Evolutionary conservation across 2,888 invertebrate species (phyloP), one percentile per base, ranked within the genome.

Genomic region (Choreutis nemorana): DNA sequence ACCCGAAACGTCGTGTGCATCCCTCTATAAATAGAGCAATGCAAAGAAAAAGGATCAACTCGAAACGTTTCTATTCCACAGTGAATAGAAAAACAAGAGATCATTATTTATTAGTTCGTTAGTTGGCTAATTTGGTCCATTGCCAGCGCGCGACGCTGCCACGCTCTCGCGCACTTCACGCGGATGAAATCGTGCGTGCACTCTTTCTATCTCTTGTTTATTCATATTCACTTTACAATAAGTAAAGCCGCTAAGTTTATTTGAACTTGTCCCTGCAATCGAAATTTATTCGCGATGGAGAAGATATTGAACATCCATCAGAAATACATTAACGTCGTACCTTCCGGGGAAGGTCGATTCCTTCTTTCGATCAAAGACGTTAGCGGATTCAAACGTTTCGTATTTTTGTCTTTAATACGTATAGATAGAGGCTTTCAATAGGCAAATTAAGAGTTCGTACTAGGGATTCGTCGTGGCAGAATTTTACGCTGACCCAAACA

Each of bases 41-140:
- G 66, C 62, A 57, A 53, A 29, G 25, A 15, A 57, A 48, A 44
- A 59, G 68, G 72, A 70, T 66, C 65, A 58, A 60, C 53, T 53
- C 57, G 60, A 52, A 61, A 68, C 72, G 65, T 65, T 70, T 75
- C 77, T 77, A 78, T 77, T 71, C 65, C 61, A 56, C 58, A 55
- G 49, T 55, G 65, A 67, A 72, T 73, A 73, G 77, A 78, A 78
- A 77, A 78, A 78, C 72, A 78, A 78, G 71, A 77, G 75, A 75
- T 67, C 63, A 75, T 78, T 70, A 78, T 78, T 78, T 78, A 78
- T 78, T 75, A 78, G 71, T 75, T 68, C 63, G 75, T 72, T 71
- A 73, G 73, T 67, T 68, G 64, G 72, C 66, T 78, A 78, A 78
- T 78, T 78, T 75, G 75, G 78, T 77, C 72, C 60, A 63, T 47